Base-by-base conservation (phyloP, 2,797 vertebrate species). In the Hydrophis major region DNA sequence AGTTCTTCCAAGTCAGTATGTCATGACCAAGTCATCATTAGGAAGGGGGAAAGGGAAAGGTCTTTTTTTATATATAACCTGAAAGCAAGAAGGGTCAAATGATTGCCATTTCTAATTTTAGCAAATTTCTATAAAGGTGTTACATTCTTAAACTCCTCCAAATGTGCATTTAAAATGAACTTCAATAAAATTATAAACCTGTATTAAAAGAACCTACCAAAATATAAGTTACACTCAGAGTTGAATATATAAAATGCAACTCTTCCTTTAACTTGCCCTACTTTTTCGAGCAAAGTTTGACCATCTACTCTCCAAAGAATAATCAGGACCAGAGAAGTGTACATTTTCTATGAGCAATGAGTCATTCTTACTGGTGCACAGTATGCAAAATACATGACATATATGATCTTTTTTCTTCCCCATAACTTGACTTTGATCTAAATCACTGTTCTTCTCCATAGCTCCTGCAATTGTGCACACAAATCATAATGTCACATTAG, bases 1-100 rank as follows among this genome's bases (percentile, higher is more conserved):
- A 95, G 92, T 94, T 92, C 93, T 95, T 97, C 97, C 96, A 97
- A 55, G 95, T 95, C 94, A 96, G 95, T 95, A 95, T 95, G 96
- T 95, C 96, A 94, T 42, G 42, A 42, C 42, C 42, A 42, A 42
- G 42, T 42, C 42, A 42, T 42, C 66, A 91, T 93, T 91, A 93
- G 55, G 56, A 66, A 88, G 18, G 22, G 61, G 4, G 0, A 32
- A 56, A 61, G n/a, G 3, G 57, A 28, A 14, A 53, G 28, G 1
- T n/a, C n/a, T 88, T 88, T 16, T 27, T 22, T 13, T 28, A 10
- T 25, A 53, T 87, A 13, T 11, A 66, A 7, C 13, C 59, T 86
- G 63, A 87, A 66, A 28, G 32, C 8, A 89, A 56, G 47, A 93
- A 86, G 59, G 11, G 61, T 90, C 89, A 90, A 14, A 25, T 74